Evolutionary conservation across 2,888 invertebrate species (phyloP).

Genomic region (Patella pellucida): DNA sequence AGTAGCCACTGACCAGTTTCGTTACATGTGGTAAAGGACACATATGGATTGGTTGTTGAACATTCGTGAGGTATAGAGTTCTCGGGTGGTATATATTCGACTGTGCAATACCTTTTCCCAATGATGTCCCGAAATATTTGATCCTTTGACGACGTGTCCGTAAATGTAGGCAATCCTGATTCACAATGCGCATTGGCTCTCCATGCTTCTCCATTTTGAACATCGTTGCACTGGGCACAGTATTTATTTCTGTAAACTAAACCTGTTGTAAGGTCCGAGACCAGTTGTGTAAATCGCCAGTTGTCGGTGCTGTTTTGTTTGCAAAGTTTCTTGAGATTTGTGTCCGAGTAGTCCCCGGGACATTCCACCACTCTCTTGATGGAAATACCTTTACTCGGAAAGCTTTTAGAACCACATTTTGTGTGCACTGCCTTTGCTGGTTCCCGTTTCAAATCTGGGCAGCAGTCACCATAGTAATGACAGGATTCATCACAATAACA

Average conservation of each 20-base stretch:
- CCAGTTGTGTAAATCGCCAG: constrained; percentile 18
- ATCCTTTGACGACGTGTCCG: no score
- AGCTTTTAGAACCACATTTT: background rate
- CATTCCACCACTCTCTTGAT: background rate
- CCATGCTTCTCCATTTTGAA: constrained; percentile 11
- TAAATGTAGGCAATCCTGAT: background rate
- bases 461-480: constrained; percentile 22
- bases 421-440: background rate
- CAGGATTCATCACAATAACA: constrained; percentile 19
- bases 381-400: background rate
- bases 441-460: constrained; percentile 18
- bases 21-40: background rate
- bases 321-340: background rate
- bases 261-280: constrained; percentile 15
- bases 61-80: no score
- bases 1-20: background rate
- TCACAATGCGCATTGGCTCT: background rate
- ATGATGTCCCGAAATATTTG: no score
- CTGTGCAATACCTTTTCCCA: no score
- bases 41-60: no score
- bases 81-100: no score
- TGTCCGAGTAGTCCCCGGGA: constrained; percentile 2
- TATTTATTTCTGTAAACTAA: constrained; percentile 22
- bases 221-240: constrained; percentile 27
- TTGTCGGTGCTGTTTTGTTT: background rate